phyloP scores from a whole-genome alignment of 2,797 vertebrate genomes.

The Chaetodon trifasciatus region DNA sequence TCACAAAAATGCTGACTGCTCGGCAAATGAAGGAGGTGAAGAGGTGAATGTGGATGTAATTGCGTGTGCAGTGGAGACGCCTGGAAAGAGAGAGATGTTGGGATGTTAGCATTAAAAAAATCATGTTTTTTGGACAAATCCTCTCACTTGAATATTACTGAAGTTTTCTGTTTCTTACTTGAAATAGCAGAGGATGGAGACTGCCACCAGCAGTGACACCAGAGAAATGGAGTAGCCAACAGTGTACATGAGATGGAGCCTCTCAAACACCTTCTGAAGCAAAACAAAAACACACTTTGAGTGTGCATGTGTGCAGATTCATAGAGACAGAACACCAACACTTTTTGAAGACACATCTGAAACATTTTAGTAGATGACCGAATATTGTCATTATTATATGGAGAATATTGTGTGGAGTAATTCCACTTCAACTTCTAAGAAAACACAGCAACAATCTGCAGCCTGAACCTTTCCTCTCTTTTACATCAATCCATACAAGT shows the following conservation, averaged over 20 bases:
- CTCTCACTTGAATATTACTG: neutral
- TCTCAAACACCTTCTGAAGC: conserved; percentile 90
- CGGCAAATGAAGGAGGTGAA: conserved; percentile 94
- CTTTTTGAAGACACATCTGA: neutral
- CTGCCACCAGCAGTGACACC: conserved; percentile 87
- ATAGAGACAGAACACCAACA: neutral
- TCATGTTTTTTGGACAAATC: neutral
- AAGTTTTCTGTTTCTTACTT: conserved; percentile 85
- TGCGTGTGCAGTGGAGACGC: conserved; percentile 93
- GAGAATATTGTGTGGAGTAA: neutral
- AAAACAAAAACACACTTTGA: conserved; percentile 45
- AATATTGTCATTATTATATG: neutral
- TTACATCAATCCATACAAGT: neutral
- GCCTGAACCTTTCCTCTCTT: neutral
- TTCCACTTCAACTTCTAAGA: neutral
- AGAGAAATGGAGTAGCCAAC: conserved; percentile 93
- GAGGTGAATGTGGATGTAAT: conserved; percentile 95
- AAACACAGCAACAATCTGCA: neutral
- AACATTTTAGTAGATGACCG: neutral
- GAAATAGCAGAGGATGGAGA: conserved; percentile 93
- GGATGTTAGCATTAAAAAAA: neutral
- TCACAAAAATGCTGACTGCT: conserved; percentile 92
- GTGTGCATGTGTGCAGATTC: neutral
- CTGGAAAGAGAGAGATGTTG: conserved; percentile 64
- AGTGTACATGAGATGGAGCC: conserved; percentile 93